Base-by-base conservation (phyloP, 2,888 invertebrate species). In the Tetragnatha montana region DNA sequence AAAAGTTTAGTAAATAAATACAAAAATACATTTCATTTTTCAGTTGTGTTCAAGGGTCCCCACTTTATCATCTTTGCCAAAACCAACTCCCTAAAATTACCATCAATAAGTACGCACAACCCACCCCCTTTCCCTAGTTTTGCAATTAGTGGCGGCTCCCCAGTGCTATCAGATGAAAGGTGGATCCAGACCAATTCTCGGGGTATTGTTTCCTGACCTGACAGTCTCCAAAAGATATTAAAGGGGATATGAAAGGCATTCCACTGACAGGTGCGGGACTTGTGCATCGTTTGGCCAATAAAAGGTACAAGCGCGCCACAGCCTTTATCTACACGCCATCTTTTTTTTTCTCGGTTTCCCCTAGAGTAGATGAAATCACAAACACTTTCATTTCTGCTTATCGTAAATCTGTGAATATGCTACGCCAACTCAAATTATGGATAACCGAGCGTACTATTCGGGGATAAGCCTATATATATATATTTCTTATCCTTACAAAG, bases 201-300 rank as follows among this genome's bases (percentile, higher is more conserved):
- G 21, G 49, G 68, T 80, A 86, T 80, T 81, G 87, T 87, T 81
- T 71, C 70, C 60, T 8, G 51, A 12, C 68, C 76, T 81, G 81
- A 81, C 87, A 81, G 75, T 71, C 70, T 87, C 70, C 70, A 69
- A 81, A 81, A 81, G 49, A 82, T 87, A 87, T 87, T 87, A 81
- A 87, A 81, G 76, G 75, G 81, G 76, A 87, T 87, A 87, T 87
- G 81, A 87, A 87, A 76, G 85, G 71, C 85, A 70, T 71, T 85
- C 69, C 78, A 19, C 22, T 85, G 86, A 86, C 86, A 86, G 86
- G 80, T 80, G 14, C 76, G 6, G 68, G 79, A 80, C 79, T 73
- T 86, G 80, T 21, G 71, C 71, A n/a, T 51, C 85, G 49, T 71
- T 79, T 70, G 35, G 12, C 73, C 86, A 86, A 86, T 86, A 86